Base-by-base conservation (phyloP, 2,888 invertebrate species). In the Caenorhabditis becei region DNA sequence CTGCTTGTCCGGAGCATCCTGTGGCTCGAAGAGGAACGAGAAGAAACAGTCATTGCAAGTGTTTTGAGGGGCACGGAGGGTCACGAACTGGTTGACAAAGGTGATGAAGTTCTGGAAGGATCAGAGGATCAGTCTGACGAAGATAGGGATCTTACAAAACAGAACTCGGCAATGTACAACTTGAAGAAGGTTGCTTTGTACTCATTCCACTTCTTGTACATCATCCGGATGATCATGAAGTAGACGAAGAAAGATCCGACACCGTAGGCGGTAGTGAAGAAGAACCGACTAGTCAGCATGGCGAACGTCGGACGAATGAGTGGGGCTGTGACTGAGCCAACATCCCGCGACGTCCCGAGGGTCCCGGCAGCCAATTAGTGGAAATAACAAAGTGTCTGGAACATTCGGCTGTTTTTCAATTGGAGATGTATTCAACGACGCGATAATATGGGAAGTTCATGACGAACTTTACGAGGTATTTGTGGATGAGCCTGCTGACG, bases 11-110 rank as follows among this genome's bases (percentile, higher is more conserved):
- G 63, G 49, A 20, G 63, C 28, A 1, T 63, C 35, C 14, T 70
- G 63, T 1, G 49, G 8, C 11, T 61, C 66, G 62, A 82, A 79
- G 16, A 82, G 63, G 10, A 65, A 66, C 11, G 82, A 53, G 26
- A 82, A 54, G 24, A 32, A 2, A 56, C 82, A 79, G n/a, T 70
- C 37, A n/a, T 65, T 54, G 41, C 75, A 82, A 26, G 82, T 82
- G 37, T 75, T 75, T 35, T 82, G 82, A 20, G 82, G 82, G 5
- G 63, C 54, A 18, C 82, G 74, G 18, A 82, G 67, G 8, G 75
- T 82, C 10, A 82, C 56, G 62, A 75, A 75, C 14, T 75, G 71
- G 58, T 82, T 82, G 51, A 79, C 32, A 47, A 79, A 82, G 16
- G 79, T 79, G 7, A 82, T 1, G 11, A 78, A 16, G 26, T 82